Evolutionary conservation across 2,113 vertebrate species (phyloP).

Genomic region (Tragelaphus buxtoni): DNA sequence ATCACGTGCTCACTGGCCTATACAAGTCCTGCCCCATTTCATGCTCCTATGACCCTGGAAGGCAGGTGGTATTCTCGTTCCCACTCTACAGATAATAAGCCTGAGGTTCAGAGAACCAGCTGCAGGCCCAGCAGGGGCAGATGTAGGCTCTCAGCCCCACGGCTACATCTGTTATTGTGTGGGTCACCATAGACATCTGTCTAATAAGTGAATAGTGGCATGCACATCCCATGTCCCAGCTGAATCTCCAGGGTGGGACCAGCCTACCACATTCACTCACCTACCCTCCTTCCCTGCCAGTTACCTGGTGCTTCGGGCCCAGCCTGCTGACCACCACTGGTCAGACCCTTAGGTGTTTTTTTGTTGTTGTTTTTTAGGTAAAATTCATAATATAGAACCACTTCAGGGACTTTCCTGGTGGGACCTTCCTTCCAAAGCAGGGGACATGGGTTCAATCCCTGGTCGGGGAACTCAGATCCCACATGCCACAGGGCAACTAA

Average conservation of each 20-base stretch:
- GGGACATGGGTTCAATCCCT: not conserved
- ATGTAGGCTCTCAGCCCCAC: not conserved
- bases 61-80: not conserved
- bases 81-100: not conserved
- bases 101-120: not conserved
- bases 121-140: not conserved
- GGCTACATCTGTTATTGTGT: fast-evolving
- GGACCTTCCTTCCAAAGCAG: not conserved
- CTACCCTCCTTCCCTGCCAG: not conserved
- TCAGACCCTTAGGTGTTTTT: not conserved
- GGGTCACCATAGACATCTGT: not conserved
- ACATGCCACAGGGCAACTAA: not conserved
- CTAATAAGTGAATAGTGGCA: too few species aligned
- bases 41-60: not conserved
- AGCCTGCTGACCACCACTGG: not conserved
- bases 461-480: not conserved
- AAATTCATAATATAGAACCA: not conserved
- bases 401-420: not conserved
- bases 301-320: not conserved
- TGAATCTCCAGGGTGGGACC: not conserved
- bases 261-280: not conserved
- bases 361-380: not conserved
- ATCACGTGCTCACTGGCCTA: not conserved
- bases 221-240: too few species aligned
- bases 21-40: not conserved